phyloP scores from a whole-genome alignment of 2,113 vertebrate genomes.

The Sander vitreus region DNA sequence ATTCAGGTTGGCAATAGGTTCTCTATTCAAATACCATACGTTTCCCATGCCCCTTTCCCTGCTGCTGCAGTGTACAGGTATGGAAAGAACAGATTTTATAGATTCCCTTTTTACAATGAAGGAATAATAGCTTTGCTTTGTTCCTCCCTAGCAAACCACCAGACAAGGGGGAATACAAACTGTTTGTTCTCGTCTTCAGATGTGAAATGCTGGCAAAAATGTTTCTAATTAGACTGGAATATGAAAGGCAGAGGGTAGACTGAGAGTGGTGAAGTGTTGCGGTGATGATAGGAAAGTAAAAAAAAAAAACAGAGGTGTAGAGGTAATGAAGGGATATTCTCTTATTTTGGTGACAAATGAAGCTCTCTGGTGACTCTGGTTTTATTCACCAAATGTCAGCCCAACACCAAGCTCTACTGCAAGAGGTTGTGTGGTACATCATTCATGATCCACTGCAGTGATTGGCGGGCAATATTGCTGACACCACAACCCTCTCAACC shows the following conservation, averaged over 20 bases:
- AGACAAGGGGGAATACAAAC: slow-evolving; percentile 61
- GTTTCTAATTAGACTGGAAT: slow-evolving; percentile 62
- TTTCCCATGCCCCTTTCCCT: slow-evolving; percentile 70
- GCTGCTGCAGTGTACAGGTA: slow-evolving; percentile 69
- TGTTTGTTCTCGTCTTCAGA: slow-evolving; percentile 60
- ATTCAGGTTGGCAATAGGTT: slow-evolving; percentile 77
- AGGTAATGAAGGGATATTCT: not conserved
- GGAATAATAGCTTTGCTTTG: slow-evolving; percentile 67
- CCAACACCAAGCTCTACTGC: not conserved
- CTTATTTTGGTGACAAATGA: not conserved
- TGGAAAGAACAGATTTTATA: slow-evolving; percentile 78
- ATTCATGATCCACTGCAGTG: not conserved
- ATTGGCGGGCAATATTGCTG: not conserved
- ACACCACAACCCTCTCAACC: not conserved
- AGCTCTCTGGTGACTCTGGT: not conserved
- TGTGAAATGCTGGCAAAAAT: slow-evolving; percentile 42
- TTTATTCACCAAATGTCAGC: not conserved
- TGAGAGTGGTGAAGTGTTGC: slow-evolving; percentile 13
- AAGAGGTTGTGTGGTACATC: not conserved
- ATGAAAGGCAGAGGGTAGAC: slow-evolving; percentile 26
- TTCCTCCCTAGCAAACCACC: slow-evolving; percentile 72
- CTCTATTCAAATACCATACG: slow-evolving; percentile 71
- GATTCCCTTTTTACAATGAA: slow-evolving; percentile 57
- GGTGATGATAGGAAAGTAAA: slow-evolving; percentile 7
- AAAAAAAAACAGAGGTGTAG: not conserved